Percentiles rank a stretch among this genome's conserved stretches.
These are phyloP conservation scores for Crematogaster levior DNA, from an alignment of 2,888 invertebrate genomes.

Conservation along the genomic window DNA sequence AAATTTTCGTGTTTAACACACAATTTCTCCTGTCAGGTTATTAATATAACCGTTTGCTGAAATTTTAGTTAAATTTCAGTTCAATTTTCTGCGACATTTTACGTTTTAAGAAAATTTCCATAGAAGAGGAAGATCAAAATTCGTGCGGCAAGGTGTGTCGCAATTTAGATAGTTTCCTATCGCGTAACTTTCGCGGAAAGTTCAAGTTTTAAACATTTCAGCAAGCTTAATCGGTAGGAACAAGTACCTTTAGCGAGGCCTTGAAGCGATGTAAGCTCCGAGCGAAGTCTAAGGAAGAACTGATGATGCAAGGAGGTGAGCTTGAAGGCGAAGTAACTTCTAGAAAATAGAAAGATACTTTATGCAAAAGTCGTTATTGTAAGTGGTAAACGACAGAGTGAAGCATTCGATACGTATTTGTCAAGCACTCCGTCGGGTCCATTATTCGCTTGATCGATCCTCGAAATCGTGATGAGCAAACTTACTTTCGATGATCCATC, in stretches of 20 bases:
- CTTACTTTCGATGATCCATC: constrained; percentile 91
- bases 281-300: constrained; percentile 91
- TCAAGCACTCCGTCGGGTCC: background rate
- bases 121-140: background rate
- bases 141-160: constrained; percentile 6
- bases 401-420: background rate
- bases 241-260: constrained; percentile 82
- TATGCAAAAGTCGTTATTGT: constrained; percentile 1
- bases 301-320: constrained; percentile 92
- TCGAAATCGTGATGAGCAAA: constrained; percentile 44
- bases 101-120: background rate
- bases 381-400: background rate
- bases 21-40: background rate
- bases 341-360: constrained; percentile 80
- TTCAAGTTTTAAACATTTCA: constrained; percentile 13
- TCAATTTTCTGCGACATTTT: background rate
- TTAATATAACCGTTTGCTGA: background rate
- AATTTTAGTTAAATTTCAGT: background rate
- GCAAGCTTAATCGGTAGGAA: constrained; percentile 30
- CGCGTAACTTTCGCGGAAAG: constrained; percentile 6
- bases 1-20: background rate
- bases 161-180: constrained; percentile 23
- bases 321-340: constrained; percentile 92
- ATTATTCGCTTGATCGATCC: background rate
- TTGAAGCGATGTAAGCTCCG: constrained; percentile 89